phyloP scores from a whole-genome alignment of 2,797 vertebrate species.

The Pangasius macronema region DNA sequence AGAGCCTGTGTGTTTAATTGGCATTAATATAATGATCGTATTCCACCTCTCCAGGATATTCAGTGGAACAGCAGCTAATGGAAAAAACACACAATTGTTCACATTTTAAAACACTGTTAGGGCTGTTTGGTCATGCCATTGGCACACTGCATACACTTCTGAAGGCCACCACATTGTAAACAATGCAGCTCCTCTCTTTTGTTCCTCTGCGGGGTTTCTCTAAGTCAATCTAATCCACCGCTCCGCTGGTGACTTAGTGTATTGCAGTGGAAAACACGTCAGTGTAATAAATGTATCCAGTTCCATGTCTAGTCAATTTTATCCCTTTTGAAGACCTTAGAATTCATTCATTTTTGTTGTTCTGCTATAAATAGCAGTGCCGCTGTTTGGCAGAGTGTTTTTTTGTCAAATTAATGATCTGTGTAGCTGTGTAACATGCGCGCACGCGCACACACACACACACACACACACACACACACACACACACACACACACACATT shows the following conservation, averaged over 20 bases:
- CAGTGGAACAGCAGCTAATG: background rate
- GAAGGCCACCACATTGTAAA: constrained; percentile 25
- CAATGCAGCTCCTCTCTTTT: constrained; percentile 22
- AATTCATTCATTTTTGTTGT: background rate
- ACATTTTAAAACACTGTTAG: background rate
- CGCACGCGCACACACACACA: too few species aligned
- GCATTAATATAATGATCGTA: background rate
- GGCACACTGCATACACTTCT: background rate
- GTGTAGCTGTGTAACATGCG: too few species aligned
- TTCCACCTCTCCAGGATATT: background rate
- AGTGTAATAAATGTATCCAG: background rate
- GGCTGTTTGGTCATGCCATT: background rate
- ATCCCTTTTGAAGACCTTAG: background rate
- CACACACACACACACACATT: too few species aligned
- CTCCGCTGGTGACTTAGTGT: background rate
- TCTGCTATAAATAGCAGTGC: background rate
- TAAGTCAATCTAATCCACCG: background rate
- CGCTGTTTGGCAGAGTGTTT: too few species aligned
- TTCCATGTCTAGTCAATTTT: background rate
- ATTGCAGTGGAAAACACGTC: background rate
- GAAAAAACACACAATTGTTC: background rate
- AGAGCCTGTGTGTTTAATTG: background rate
- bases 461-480: too few species aligned
- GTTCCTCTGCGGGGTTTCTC: constrained; percentile 22
- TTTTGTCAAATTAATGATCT: too few species aligned